These are phyloP conservation scores for Pipistrellus nathusii DNA, from an alignment of 2,797 vertebrate genomes.

Conservation along the genomic window DNA sequence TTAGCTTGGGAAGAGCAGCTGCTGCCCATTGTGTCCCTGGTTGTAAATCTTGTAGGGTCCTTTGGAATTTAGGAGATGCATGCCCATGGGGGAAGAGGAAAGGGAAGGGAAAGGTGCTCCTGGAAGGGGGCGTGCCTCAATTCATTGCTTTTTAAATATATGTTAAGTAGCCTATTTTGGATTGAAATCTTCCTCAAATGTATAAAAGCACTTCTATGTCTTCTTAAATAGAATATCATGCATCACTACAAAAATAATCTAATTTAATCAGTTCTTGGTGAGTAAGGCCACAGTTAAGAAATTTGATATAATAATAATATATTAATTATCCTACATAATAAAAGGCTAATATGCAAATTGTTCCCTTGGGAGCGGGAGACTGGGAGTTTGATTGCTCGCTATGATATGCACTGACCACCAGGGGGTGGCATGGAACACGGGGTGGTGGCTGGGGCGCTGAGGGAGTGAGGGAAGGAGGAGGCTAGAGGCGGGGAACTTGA, in stretches of 20 bases:
- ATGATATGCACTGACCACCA: too few relatives aligned
- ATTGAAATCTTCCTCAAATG: not conserved
- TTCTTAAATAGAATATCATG: not conserved
- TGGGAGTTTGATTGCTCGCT: too few relatives aligned
- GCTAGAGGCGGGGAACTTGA: too few relatives aligned
- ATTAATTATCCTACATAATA: not conserved
- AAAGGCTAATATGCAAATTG: too few relatives aligned
- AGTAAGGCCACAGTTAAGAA: not conserved
- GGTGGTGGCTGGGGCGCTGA: too few relatives aligned
- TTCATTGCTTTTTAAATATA: not conserved
- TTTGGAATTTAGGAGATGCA: not conserved
- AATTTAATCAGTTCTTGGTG: not conserved
- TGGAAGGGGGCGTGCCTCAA: not conserved
- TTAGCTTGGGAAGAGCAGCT: not conserved
- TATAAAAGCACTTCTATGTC: not conserved
- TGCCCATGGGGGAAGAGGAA: not conserved
- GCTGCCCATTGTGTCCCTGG: not conserved
- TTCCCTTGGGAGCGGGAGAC: too few relatives aligned
- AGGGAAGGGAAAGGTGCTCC: too few relatives aligned
- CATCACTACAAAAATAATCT: not conserved
- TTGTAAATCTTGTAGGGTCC: not conserved
- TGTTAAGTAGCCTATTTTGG: constrained; percentile 15
- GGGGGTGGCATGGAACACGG: too few relatives aligned
- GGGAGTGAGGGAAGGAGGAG: too few relatives aligned
- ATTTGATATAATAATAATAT: constrained; percentile 8